Base-by-base conservation (phyloP, 2,113 vertebrate genomes). In the Amia ocellicauda region DNA sequence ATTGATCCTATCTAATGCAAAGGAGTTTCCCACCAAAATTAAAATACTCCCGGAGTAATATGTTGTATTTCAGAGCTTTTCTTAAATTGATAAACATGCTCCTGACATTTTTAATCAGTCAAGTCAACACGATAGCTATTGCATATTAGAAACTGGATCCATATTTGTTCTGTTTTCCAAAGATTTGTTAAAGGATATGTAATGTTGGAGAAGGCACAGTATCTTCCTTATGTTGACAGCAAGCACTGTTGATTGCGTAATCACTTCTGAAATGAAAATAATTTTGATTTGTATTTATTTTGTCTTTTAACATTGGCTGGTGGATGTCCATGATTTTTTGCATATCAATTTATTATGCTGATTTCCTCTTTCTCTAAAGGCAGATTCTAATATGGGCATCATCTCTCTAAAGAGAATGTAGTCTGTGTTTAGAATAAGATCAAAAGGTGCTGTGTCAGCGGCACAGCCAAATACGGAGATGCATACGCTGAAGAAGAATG, bases 361-460 rank as follows among this genome's bases (percentile, higher is more conserved):
- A n/a, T n/a, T 50, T 50, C 47, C 7, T 22, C 47, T 19, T 50
- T 13, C 2, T 50, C 47, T 13, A 16, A 19, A 50, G 47, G 17
- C 47, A 50, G 20, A 16, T 5, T 4, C 47, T 22, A 13, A 50
- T 50, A 7, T 50, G 8, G 9, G 47, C 17, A 7, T 17, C 16
- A 50, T 50, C 20, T 13, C 20, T 13, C 47, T 19, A 16, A 13
- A 2, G 57, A 41, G 17, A 58, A 41, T 40, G 36, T n/a, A 41
- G 40, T 42, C 57, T 58, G 47, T 22, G 19, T 41, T 58, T 20
- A 42, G 14, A 42, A 26, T 59, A 42, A 59, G 42, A 42, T 59
- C 57, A 22, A 42, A 59, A 42, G 36, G 11, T 59, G 28, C 31
- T 59, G 31, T 13, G 19, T 59, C 41, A 24, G 14, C 22, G 19